Evolutionary conservation across 1,140 invertebrate species (phyloP), one percentile per base, ranked within the genome.

Genomic region (Neoseiulus cucumeris): DNA sequence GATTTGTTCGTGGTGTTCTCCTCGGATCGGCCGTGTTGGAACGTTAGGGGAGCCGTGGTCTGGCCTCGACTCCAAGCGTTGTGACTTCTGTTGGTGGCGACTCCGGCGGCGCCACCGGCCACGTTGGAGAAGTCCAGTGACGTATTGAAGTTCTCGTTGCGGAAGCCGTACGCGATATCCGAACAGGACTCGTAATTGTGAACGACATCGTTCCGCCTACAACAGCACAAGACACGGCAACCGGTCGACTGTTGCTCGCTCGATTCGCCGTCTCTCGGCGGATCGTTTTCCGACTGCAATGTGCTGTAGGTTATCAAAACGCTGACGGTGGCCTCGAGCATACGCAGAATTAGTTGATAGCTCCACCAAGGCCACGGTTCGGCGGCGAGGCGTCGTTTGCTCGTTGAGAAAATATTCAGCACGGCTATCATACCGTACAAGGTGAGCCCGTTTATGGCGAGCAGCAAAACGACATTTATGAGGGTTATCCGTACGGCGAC

Each of bases 331-430:
- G 91, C 82, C 73, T 93, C 89, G 39, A 91, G 81, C 0, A 91
- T 77, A 20, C 89, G 80, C 30, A 90, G 79, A 1, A 84, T 85
- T 69, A 89, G 85, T 70, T 91, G 86, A 76, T 87, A 91, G 12
- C 85, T 84, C 87, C 87, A 91, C 79, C 89, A 87, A 6, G 90
- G 77, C 89, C 89, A 93, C 0, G 82, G 79, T 39, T 74, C 67
- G n/a, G 72, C 51, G 1, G 51, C 25, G 33, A 9, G 33, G 33
- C 33, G 33, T 59, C 51, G 51, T 29, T 20, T 25, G 2, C 33
- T 9, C 4, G 17, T 33, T 6, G 25, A 17, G 33, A 59, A 72
- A 44, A 66, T 65, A 12, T 64, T 66, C 4, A 65, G n/a, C 5
- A 55, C 69, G 41, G 45, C 29, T 18, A 82, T 79, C 2, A 79